Conservation (phyloP, 2,113 vertebrate genomes). For the Lepus americanus region DNA sequence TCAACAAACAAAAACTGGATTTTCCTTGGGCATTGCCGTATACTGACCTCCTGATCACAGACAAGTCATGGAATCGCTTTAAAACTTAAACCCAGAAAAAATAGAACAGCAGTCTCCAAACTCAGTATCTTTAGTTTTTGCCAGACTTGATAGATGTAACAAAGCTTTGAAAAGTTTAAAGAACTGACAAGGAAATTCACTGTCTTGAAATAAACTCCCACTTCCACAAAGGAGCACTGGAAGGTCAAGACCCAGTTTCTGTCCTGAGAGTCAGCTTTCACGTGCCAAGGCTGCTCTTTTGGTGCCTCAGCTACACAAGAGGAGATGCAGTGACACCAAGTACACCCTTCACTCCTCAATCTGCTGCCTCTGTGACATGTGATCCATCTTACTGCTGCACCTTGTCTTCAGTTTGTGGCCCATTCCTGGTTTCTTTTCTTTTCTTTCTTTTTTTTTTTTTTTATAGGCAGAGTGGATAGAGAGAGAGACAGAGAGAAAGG, state of each 20-base stretch:
- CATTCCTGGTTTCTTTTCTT: not conserved
- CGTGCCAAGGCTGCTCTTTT: not conserved
- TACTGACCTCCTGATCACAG: not conserved
- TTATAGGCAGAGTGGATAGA: no score
- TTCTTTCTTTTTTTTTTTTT: no score
- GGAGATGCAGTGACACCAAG: not conserved
- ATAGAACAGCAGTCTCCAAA: not conserved
- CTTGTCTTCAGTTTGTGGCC: not conserved
- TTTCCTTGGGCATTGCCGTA: not conserved
- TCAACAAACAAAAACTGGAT: not conserved
- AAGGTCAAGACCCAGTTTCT: not conserved
- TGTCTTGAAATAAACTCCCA: not conserved
- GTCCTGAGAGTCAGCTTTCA: not conserved
- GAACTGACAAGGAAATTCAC: not conserved
- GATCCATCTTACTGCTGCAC: not conserved
- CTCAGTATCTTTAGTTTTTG: not conserved
- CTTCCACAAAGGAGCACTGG: not conserved
- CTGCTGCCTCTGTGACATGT: not conserved
- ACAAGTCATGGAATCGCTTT: not conserved
- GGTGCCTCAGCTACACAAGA: not conserved
- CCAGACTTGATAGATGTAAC: not conserved
- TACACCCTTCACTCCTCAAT: not conserved
- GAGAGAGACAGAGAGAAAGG: no score
- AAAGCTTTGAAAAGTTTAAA: slow-evolving; percentile 26
- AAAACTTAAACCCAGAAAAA: slow-evolving; percentile 32